phyloP scores from a whole-genome alignment of 2,113 vertebrate species.

The Etia nguti region DNA sequence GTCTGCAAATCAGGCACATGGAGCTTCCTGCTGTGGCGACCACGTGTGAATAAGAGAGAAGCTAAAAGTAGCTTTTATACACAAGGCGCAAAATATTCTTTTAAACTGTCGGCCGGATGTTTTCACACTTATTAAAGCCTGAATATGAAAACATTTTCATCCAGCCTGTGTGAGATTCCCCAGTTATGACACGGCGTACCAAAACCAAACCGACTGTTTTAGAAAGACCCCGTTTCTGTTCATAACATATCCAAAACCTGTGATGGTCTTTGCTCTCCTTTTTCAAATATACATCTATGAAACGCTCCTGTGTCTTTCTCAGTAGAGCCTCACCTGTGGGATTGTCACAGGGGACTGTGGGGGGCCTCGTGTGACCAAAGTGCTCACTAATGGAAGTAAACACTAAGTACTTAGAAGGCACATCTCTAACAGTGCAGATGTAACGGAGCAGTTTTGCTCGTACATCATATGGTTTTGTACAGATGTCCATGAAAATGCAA shows the following conservation, averaged over 20 bases:
- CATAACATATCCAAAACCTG: rapidly evolving
- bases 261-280: not conserved
- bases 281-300: not conserved
- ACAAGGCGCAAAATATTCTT: not conserved
- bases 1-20: rapidly evolving
- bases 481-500: not conserved
- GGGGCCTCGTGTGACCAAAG: not conserved
- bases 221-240: not conserved
- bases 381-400: not conserved
- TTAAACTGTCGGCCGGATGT: not conserved
- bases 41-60: not conserved
- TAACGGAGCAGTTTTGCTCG: not conserved
- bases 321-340: not conserved
- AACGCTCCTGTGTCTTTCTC: not conserved
- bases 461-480: not conserved
- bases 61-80: not conserved
- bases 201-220: not conserved
- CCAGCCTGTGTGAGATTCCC: not conserved
- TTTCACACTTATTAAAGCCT: not conserved
- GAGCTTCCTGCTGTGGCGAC: not conserved
- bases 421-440: rapidly evolving
- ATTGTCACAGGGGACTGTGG: not conserved
- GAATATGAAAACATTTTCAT: not conserved
- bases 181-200: rapidly evolving
- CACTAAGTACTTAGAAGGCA: not conserved